Evolutionary conservation across 1,140 invertebrate genomes (phyloP).

Genomic region (Scaptomyza montana): DNA sequence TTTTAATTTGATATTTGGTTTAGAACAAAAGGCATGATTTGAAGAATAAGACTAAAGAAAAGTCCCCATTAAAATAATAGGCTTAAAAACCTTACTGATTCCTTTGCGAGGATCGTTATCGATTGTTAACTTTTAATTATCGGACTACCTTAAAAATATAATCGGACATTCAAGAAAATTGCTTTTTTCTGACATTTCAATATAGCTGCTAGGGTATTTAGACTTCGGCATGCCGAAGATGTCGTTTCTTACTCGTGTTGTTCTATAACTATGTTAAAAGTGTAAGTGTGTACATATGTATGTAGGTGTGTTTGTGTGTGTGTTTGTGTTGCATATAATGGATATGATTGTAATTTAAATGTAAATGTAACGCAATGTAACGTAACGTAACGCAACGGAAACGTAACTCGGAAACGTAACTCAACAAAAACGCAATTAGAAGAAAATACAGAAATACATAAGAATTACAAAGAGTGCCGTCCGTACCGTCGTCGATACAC

Average conservation of each 20-base stretch:
- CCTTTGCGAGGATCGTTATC: too few relatives aligned
- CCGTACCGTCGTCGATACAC: constrained; percentile 73
- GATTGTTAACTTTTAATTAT: too few relatives aligned
- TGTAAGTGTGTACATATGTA: constrained; percentile 20
- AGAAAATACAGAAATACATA: constrained; percentile 76
- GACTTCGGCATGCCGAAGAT: neutral
- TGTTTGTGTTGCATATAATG: constrained; percentile 44
- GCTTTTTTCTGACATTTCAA: neutral
- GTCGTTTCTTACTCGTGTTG: constrained; percentile 6
- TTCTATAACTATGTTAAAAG: constrained; percentile 42
- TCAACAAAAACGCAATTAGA: constrained; percentile 81
- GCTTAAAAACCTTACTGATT: too few relatives aligned
- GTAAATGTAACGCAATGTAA: constrained; percentile 53
- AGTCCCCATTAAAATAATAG: too few relatives aligned
- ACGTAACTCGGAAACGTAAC: constrained; percentile 79
- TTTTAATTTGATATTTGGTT: too few relatives aligned
- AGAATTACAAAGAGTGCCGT: constrained; percentile 59
- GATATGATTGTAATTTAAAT: constrained; percentile 48
- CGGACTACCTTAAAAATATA: too few relatives aligned
- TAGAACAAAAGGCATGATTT: too few relatives aligned
- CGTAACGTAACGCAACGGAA: constrained; percentile 77
- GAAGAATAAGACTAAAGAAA: too few relatives aligned
- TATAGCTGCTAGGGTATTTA: neutral
- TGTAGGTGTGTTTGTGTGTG: constrained; percentile 11
- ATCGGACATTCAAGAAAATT: neutral